Evolutionary conservation across 2,797 vertebrate genomes (phyloP).

Genomic region (Synanceia verrucosa): DNA sequence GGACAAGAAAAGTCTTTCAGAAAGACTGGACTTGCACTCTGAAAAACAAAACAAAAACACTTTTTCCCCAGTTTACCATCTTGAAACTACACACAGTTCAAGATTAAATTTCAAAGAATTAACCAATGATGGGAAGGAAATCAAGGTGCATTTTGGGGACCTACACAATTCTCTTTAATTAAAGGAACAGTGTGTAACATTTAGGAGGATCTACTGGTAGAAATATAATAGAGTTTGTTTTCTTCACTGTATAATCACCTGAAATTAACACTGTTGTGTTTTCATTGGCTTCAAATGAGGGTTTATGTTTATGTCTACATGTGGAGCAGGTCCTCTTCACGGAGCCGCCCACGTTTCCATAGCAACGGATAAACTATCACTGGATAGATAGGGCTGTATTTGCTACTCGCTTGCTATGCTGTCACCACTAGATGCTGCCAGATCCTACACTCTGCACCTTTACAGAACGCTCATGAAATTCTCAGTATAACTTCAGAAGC

Average conservation of each 20-base stretch:
- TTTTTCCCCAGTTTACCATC: background rate
- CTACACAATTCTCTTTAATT: background rate
- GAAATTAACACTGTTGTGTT: background rate
- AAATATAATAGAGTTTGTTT: no score
- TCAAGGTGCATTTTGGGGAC: background rate
- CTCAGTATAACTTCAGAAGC: background rate
- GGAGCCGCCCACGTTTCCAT: background rate
- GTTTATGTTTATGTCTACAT: background rate
- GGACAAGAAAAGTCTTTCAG: conserved; percentile 1
- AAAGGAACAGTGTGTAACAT: background rate
- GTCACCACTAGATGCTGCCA: background rate
- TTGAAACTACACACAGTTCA: background rate
- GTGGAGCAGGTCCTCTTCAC: background rate
- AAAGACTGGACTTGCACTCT: background rate
- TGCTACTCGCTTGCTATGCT: background rate
- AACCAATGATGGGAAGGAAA: background rate
- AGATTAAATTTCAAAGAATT: background rate
- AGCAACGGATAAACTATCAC: background rate
- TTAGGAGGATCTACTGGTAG: background rate
- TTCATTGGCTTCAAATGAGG: background rate
- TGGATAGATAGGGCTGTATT: background rate
- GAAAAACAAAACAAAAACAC: conserved; percentile 11
- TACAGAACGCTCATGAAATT: conserved; percentile 3
- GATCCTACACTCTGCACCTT: background rate
- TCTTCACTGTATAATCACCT: background rate